Percentiles rank a stretch among this genome's conserved stretches.
phyloP scores from a whole-genome alignment of 2,797 vertebrate species.

The Typhlichthys eigenmanni region DNA sequence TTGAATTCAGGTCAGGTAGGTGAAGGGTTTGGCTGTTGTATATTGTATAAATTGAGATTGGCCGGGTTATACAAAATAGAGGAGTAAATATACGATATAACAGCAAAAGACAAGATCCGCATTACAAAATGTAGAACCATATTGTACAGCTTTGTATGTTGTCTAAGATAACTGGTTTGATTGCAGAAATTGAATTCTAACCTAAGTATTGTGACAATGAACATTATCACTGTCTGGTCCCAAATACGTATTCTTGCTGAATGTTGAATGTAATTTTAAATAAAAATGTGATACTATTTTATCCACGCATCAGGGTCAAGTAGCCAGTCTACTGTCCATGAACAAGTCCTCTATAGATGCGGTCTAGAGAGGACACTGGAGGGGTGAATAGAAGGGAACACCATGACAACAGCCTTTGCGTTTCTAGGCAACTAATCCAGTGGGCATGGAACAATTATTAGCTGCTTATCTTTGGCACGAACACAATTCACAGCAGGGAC shows the following conservation, averaged over 20 bases:
- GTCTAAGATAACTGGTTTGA: no score
- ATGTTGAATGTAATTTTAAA: no score
- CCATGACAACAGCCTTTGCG: conserved; percentile 67
- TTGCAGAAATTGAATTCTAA: no score
- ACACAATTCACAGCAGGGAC: conserved; percentile 15
- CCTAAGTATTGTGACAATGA: neutral
- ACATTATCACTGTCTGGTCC: neutral
- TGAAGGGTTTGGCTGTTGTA: no score
- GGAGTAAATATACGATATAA: no score
- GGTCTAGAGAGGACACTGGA: conserved; percentile 45
- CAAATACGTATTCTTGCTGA: neutral
- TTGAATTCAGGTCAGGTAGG: no score
- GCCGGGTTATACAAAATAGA: no score
- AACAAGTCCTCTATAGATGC: conserved; percentile 36
- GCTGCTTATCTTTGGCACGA: conserved; percentile 37
- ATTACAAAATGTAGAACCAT: no score
- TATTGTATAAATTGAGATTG: no score
- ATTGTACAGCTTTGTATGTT: no score
- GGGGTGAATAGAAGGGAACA: conserved; percentile 55
- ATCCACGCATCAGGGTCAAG: conserved; percentile 9
- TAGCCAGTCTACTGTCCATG: conserved; percentile 25
- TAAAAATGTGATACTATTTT: neutral
- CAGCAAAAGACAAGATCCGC: no score
- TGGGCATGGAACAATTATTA: conserved; percentile 59
- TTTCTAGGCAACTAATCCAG: conserved; percentile 75